Conservation (phyloP, 2,888 invertebrate genomes). For the Caradrina clavipalpis region DNA sequence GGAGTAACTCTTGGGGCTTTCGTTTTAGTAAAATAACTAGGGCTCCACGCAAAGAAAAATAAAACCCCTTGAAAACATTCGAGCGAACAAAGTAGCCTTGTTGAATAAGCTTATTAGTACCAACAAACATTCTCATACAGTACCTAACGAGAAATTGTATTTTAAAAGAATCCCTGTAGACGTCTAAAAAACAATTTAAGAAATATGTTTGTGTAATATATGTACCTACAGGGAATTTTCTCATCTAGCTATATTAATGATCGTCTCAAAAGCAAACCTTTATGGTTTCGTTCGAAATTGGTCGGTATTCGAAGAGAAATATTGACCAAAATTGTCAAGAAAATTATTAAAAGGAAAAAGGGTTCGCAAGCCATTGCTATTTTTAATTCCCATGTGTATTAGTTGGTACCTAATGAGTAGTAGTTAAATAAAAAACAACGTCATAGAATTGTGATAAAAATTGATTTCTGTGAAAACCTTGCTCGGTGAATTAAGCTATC, state of each 20-base stretch:
- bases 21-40: no score
- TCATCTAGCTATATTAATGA: slow-evolving; percentile 27
- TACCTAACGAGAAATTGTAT: neutral
- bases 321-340: slow-evolving; percentile 22
- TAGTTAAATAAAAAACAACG: no score
- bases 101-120: no score
- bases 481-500: no score
- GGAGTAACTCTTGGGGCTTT: no score
- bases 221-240: slow-evolving; percentile 9
- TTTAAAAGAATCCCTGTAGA: slow-evolving; percentile 5
- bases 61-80: no score
- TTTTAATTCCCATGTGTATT: slow-evolving; percentile 17
- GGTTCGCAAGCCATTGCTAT: neutral
- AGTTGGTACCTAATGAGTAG: no score
- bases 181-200: slow-evolving; percentile 31
- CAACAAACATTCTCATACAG: neutral
- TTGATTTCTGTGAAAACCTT: no score
- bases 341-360: slow-evolving; percentile 30
- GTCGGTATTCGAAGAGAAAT: slow-evolving; percentile 22
- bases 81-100: no score
- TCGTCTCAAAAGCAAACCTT: slow-evolving; percentile 36
- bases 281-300: slow-evolving; percentile 16
- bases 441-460: no score
- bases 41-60: no score
- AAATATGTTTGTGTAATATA: slow-evolving; percentile 10